Base-by-base conservation (phyloP, 2,113 vertebrate species). In the Pristiophorus japonicus region DNA sequence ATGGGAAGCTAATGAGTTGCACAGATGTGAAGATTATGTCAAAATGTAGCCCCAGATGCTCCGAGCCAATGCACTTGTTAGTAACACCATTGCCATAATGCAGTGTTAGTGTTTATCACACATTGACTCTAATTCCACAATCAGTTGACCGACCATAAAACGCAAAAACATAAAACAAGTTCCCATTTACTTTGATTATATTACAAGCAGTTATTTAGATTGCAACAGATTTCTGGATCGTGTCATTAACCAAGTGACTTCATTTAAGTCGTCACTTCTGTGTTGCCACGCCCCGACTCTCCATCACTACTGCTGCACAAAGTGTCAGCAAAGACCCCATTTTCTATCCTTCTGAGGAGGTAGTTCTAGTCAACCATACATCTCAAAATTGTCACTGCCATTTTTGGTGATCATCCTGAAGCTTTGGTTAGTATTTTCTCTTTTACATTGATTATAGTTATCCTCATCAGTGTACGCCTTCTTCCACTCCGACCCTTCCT, bases 1-100 rank as follows among this genome's bases (percentile, higher is more conserved):
- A 90, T 90, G 87, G 55, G 30, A 90, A 90, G 34, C n/a, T 92
- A 92, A 92, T 92, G 88, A 92, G 38, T 92, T 92, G 88, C 62
- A 90, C 87, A 92, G 88, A 92, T 92, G 88, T 65, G 51, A 62
- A 90, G 55, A 62, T 63, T 67, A 7, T 63, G 88, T 92, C 59
- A 92, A 92, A 87, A 63, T 63, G 59, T 20, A 92, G 88, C 55
- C 88, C 59, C 88, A 92, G 88, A 92, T 92, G 88, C 87, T n/a
- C 16, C 5, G 18, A 92, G 88, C n/a, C 59, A 18, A 30, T 34
- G 14, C 12, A 63, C 59, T 92, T 42, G 78, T 81, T 38, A 38
- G 42, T 20, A 22, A 63, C 14, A n/a, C 51, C 34, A 22, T 63
- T 22, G 88, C 34, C 62, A 63, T 38, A 90, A 90, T 63, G 88